These are phyloP conservation scores for Parelbella ahira DNA, from an alignment of 2,888 invertebrate genomes.

Conservation along the genomic window DNA sequence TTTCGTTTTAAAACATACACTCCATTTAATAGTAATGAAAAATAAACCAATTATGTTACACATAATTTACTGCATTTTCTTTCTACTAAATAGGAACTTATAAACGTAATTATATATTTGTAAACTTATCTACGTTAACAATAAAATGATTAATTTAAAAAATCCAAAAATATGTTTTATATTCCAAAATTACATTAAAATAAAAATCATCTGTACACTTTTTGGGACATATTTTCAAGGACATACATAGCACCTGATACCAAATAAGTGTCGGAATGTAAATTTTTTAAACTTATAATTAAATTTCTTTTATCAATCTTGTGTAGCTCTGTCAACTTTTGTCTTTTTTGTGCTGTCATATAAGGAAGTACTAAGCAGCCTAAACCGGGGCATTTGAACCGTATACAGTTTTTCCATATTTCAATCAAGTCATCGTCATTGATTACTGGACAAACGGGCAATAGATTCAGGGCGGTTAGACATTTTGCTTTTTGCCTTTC, in stretches of 20 bases:
- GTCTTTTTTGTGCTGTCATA: conserved; percentile 58
- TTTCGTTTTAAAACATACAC: too few species aligned
- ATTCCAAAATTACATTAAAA: too few species aligned
- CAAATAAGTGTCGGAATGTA: conserved; percentile 66
- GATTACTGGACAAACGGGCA: conserved; percentile 66
- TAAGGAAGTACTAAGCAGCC: conserved; percentile 72
- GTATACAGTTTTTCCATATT: conserved; percentile 71
- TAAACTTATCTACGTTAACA: too few species aligned
- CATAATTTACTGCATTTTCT: too few species aligned
- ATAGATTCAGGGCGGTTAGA: conserved; percentile 63
- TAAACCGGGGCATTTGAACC: conserved; percentile 65
- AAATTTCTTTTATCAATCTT: conserved; percentile 69
- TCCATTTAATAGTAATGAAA: too few species aligned
- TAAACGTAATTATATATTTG: too few species aligned
- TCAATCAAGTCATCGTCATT: conserved; percentile 68
- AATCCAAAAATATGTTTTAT: too few species aligned
- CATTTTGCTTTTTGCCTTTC: conserved; percentile 68
- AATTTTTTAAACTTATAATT: conserved; percentile 68
- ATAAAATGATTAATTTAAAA: too few species aligned
- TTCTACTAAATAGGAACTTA: too few species aligned
- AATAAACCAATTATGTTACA: too few species aligned
- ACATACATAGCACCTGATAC: conserved; percentile 72
- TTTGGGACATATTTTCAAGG: conserved; percentile 58
- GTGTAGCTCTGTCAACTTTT: conserved; percentile 56
- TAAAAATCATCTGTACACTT: conserved; percentile 42